Evolutionary conservation across 1,140 invertebrate species (phyloP).

Genomic region (Alviniconcha marisindica): DNA sequence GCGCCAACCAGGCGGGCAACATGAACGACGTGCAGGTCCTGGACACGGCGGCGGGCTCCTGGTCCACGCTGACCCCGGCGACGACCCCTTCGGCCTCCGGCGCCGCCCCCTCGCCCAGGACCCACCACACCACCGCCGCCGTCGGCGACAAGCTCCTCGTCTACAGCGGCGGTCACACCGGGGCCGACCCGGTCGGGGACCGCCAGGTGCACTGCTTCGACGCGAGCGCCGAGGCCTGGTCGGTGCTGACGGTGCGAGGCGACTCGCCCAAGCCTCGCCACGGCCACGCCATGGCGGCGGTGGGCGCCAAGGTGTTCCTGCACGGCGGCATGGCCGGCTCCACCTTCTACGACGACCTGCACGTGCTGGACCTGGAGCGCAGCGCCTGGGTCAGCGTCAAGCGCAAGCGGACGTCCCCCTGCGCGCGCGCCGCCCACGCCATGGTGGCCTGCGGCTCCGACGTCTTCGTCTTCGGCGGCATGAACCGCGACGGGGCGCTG

Average conservation of each 20-base stretch:
- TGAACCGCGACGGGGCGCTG: conserved; percentile 72
- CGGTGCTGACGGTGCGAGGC: conserved; percentile 63
- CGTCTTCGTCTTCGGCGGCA: conserved; percentile 75
- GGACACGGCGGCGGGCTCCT: conserved; percentile 62
- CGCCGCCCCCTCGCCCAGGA: conserved; percentile 68
- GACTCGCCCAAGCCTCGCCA: conserved; percentile 73
- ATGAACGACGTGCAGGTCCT: conserved; percentile 74
- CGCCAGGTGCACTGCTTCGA: conserved; percentile 73
- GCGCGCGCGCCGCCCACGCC: conserved; percentile 72
- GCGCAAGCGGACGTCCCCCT: conserved; percentile 66
- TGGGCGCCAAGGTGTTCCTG: conserved; percentile 70
- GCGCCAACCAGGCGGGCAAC: conserved; percentile 73
- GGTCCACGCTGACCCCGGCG: conserved; percentile 60
- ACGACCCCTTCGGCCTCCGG: conserved; percentile 60
- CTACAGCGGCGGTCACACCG: conserved; percentile 74
- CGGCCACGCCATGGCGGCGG: conserved; percentile 73
- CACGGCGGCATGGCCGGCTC: conserved; percentile 75
- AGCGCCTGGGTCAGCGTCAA: conserved; percentile 68
- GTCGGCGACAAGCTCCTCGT: conserved; percentile 71
- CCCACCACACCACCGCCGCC: conserved; percentile 68
- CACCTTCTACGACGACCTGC: conserved; percentile 74
- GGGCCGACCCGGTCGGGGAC: conserved; percentile 72
- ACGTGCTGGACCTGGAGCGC: conserved; percentile 72
- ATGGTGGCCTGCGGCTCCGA: conserved; percentile 61
- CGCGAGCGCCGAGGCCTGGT: conserved; percentile 65